Percentiles rank a stretch among this genome's conserved stretches.
These are phyloP conservation scores for Tetragnatha montana DNA, from an alignment of 2,888 invertebrate species.

Conservation along the genomic window DNA sequence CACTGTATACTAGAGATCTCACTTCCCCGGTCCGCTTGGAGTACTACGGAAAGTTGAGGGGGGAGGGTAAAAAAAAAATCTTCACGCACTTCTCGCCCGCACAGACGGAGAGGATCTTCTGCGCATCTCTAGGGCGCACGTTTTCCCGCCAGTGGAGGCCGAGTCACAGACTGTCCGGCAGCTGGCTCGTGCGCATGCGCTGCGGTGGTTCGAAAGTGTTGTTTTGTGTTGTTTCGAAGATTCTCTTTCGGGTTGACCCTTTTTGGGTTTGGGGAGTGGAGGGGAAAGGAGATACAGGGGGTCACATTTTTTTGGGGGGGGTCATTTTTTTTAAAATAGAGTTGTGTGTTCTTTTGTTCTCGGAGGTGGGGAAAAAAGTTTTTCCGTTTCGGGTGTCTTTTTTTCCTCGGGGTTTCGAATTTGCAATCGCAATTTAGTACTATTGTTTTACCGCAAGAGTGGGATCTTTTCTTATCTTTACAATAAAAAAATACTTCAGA, in stretches of 20 bases:
- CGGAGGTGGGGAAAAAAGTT: neutral
- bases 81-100: conserved; percentile 51
- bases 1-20: neutral
- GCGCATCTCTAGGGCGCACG: conserved; percentile 68
- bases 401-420: too few species aligned
- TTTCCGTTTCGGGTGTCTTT: neutral
- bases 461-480: too few species aligned
- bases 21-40: conserved; percentile 36
- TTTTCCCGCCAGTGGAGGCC: conserved; percentile 69
- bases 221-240: neutral
- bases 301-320: neutral
- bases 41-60: conserved; percentile 58
- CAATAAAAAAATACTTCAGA: too few species aligned
- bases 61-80: conserved; percentile 38
- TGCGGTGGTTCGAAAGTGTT: neutral
- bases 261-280: neutral
- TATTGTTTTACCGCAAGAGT: too few species aligned
- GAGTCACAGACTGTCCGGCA: conserved; percentile 69
- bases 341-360: neutral
- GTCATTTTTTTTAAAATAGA: neutral
- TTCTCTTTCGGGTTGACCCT: neutral
- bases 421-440: too few species aligned
- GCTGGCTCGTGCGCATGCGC: conserved; percentile 46
- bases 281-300: neutral
- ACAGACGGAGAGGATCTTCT: conserved; percentile 44